Conservation (phyloP, 37 sponge, comb jelly and placozoan genomes). For the Bolinopsis microptera region DNA sequence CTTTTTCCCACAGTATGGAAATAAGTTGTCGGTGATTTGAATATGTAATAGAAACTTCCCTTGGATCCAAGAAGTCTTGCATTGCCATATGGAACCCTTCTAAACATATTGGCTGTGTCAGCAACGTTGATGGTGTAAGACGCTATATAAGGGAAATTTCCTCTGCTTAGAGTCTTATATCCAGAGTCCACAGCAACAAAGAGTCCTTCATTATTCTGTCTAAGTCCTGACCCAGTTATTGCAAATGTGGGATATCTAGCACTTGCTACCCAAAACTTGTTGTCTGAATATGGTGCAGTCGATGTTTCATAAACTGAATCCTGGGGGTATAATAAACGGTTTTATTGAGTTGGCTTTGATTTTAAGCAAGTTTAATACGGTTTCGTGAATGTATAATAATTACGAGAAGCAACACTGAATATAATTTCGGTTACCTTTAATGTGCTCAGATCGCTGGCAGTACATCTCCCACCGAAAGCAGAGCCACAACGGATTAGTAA, state of each 20-base stretch:
- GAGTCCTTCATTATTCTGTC: slow-evolving; percentile 24
- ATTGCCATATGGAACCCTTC: neutral
- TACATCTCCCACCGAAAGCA: slow-evolving; percentile 62
- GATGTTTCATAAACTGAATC: slow-evolving; percentile 15
- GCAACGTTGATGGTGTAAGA: slow-evolving; percentile 35
- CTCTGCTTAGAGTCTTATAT: neutral
- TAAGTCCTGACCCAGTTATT: slow-evolving; percentile 6
- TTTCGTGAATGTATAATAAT: too few relatives aligned
- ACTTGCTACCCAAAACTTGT: neutral
- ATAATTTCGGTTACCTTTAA: neutral
- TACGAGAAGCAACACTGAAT: too few relatives aligned
- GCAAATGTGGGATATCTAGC: neutral
- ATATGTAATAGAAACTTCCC: slow-evolving; percentile 6
- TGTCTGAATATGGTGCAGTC: neutral
- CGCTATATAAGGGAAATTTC: neutral
- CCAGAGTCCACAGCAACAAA: slow-evolving; percentile 45
- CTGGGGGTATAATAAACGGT: neutral
- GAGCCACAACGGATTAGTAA: slow-evolving; percentile 51
- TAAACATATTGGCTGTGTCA: neutral
- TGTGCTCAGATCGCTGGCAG: neutral
- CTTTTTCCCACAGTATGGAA: slow-evolving; percentile 28
- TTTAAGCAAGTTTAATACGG: too few relatives aligned
- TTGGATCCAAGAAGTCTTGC: neutral
- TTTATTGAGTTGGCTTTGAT: too few relatives aligned
- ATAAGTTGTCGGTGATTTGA: neutral